These are phyloP conservation scores for Bacillus rossius DNA, from an alignment of 1,140 invertebrate genomes.

Conservation along the genomic window DNA sequence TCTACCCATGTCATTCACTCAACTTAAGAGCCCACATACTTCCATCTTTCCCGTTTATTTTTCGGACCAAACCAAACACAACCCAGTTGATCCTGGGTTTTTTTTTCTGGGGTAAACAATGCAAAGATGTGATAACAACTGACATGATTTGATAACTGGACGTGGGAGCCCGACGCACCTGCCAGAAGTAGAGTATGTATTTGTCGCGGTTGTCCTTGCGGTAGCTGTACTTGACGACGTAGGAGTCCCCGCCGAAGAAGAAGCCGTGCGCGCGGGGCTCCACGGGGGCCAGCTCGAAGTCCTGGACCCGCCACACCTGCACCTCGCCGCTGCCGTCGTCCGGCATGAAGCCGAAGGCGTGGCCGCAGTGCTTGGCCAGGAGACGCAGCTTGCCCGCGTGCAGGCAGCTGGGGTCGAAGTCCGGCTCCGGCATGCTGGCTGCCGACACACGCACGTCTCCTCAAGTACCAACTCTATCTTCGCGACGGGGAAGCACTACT, in stretches of 20 bases:
- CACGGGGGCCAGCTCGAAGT: conserved; percentile 52
- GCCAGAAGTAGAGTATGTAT: conserved; percentile 70
- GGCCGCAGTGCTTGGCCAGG: conserved; percentile 41
- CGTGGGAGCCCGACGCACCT: too few relatives aligned
- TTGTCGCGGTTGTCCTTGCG: conserved; percentile 44
- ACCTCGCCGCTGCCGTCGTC: conserved; percentile 57
- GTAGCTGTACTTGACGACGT: conserved; percentile 69
- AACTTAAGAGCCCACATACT: too few relatives aligned
- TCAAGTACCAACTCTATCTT: too few relatives aligned
- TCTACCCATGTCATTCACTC: too few relatives aligned
- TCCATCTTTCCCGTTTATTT: too few relatives aligned
- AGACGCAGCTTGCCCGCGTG: conserved; percentile 33
- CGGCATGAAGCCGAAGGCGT: conserved; percentile 64
- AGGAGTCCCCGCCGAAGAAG: conserved; percentile 73
- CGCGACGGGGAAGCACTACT: too few relatives aligned
- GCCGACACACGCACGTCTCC: conserved; percentile 12
- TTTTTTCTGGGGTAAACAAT: too few relatives aligned
- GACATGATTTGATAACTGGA: too few relatives aligned
- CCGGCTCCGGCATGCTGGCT: conserved; percentile 23
- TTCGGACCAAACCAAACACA: too few relatives aligned
- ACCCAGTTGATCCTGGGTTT: too few relatives aligned
- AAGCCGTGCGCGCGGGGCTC: conserved; percentile 51
- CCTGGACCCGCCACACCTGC: conserved; percentile 48
- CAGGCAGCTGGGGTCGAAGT: conserved; percentile 30
- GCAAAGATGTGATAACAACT: too few relatives aligned